Base-by-base conservation (phyloP, 2,888 invertebrate species). In the Eupithecia centaureata region DNA sequence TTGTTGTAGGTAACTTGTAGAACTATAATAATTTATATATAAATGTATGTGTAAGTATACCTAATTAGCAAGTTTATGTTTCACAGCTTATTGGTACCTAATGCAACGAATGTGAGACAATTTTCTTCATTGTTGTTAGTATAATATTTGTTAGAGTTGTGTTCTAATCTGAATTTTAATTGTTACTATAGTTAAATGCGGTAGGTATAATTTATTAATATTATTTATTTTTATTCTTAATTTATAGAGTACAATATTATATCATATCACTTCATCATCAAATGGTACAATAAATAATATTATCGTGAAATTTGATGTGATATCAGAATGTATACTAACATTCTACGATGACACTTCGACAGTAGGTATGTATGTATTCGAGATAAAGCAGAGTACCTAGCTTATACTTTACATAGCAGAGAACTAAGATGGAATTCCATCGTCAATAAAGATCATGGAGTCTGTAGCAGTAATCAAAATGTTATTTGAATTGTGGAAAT, bases 71-170 rank as follows among this genome's bases (percentile, higher is more conserved):
- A 8, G n/a, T 60, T 77, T 76, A 76, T 72, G 70, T 77, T 79
- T 82, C 81, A 81, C 83, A 77, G 85, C 84, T 88, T 84, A 77
- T 84, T 86, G 78, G 78, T 85, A 63, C n/a, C n/a, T 81, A 81
- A 80, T 87, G 87, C 89, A 89, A 89, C 89, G 89, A 89, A 86
- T 79, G 84, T 79, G 81, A 51, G 13, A 42, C 32, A 77, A 69
- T 77, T 76, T 74, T 78, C 71, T 73, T 76, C 67, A 51, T 73
- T 63, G 63, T 68, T 76, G 64, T 25, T 51, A 70, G 76, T 72
- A 12, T 33, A 33, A 12, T 25, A 27, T 66, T 70, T 73, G 73
- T 66, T 71, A 60, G 54, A 27, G 12, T 30, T 65, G 42, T 52
- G 35, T 68, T 67, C 32, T 28, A 67, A 58, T 18, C 38, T 65